These are phyloP conservation scores for Oxyruncus cristatus DNA, from an alignment of 2,113 vertebrate genomes.

Conservation along the genomic window DNA sequence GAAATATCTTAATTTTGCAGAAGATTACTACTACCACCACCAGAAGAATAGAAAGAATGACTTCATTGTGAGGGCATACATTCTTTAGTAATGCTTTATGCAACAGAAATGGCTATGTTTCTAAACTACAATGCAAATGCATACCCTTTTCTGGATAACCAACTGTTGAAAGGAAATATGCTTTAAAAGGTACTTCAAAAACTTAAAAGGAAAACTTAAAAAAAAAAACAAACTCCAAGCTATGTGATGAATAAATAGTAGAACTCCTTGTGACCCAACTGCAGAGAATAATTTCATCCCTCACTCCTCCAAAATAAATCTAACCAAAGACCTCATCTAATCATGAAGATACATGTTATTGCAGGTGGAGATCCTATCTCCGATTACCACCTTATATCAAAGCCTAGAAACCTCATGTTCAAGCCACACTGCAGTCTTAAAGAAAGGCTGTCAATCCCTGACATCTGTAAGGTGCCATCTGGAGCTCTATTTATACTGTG, in stretches of 20 bases:
- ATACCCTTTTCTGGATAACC: background rate
- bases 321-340: background rate
- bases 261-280: background rate
- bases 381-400: background rate
- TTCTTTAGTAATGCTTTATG: background rate
- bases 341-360: background rate
- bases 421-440: background rate
- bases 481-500: constrained; percentile 50
- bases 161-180: background rate
- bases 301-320: background rate
- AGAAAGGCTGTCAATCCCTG: constrained; percentile 24
- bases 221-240: background rate
- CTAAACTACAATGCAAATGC: background rate
- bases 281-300: background rate
- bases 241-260: background rate
- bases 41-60: background rate
- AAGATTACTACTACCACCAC: background rate
- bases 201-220: background rate
- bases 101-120: background rate
- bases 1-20: background rate
- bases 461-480: constrained; percentile 56
- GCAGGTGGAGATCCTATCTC: background rate
- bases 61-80: background rate
- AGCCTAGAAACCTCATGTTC: background rate
- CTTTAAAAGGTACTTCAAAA: background rate